Base-by-base conservation (phyloP, 2,888 invertebrate species). In the Operophtera brumata region DNA sequence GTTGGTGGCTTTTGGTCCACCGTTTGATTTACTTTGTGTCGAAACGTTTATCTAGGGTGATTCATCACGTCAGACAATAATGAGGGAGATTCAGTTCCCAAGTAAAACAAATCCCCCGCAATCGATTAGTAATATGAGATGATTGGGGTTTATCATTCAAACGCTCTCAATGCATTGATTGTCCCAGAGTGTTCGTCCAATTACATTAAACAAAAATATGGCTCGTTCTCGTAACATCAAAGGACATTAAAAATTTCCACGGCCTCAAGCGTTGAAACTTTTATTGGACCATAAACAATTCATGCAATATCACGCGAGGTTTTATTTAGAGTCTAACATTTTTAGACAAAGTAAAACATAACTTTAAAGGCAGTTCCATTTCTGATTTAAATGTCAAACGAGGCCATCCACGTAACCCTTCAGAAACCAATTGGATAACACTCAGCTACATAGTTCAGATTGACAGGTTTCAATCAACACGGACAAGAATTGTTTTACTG, bases 51-150 rank as follows among this genome's bases (percentile, higher is more conserved):
- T 83, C 81, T 82, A 75, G 72, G 75, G 80, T 85, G 84, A 87
- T 88, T 84, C 80, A 88, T 87, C 82, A 84, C 79, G 72, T 79
- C 69, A 75, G 75, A 80, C 80, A 81, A 81, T 84, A 81, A 84
- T 83, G 80, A 84, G 80, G 75, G 77, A 73, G 78, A 78, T 84
- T 80, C 72, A 74, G 73, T 81, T 80, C 69, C 70, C 66, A 79
- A 80, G 77, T 80, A 80, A 86, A 84, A 87, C 80, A 85, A 84
- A 84, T 78, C 80, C 74, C 72, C 72, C 52, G 67, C 73, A 78
- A 79, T 86, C 84, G 82, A 84, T 84, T 84, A 80, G 87, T 84
- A 87, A 88, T 79, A 75, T 71, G 85, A 88, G 77, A 81, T 76
- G 73, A 70, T 71, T 61, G 68, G 69, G 67, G 67, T 74, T 77